Evolutionary conservation across 2,113 vertebrate species (phyloP).

Genomic region (Varanus salvator): DNA sequence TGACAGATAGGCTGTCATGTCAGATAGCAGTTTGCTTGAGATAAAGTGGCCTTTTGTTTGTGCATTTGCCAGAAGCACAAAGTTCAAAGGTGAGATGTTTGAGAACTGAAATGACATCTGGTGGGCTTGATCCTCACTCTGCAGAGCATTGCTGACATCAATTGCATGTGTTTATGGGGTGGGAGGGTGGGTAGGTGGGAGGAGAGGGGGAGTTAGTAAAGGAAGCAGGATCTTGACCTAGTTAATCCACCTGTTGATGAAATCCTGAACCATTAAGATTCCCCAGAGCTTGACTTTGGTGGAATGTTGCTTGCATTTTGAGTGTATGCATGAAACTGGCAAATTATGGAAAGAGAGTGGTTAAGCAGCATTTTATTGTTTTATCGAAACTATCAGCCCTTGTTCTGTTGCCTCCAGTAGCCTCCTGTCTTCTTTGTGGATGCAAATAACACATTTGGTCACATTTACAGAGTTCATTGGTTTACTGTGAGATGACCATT

Average conservation of each 20-base stretch:
- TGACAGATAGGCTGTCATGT: constrained; percentile 66
- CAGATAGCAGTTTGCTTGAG: constrained; percentile 58
- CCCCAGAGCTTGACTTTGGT: background rate
- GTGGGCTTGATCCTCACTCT: constrained; percentile 7
- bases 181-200: too few relatives aligned
- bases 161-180: background rate
- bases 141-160: background rate
- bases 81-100: constrained; percentile 33
- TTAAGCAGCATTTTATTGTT: background rate
- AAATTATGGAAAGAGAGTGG: background rate
- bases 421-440: background rate
- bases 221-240: background rate
- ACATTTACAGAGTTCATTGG: background rate
- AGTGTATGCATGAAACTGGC: background rate
- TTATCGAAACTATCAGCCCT: background rate
- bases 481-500: background rate
- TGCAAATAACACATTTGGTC: accelerated
- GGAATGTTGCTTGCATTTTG: background rate
- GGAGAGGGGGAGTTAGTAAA: background rate
- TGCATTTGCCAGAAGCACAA: constrained; percentile 34
- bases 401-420: accelerated
- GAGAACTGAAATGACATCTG: constrained; percentile 32
- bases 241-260: background rate
- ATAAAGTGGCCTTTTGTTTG: constrained; percentile 50
- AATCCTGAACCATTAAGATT: background rate